Evolutionary conservation across 2,888 invertebrate species (phyloP), one percentile per base, ranked within the genome.

Genomic region (Flabesymbios commensalis): DNA sequence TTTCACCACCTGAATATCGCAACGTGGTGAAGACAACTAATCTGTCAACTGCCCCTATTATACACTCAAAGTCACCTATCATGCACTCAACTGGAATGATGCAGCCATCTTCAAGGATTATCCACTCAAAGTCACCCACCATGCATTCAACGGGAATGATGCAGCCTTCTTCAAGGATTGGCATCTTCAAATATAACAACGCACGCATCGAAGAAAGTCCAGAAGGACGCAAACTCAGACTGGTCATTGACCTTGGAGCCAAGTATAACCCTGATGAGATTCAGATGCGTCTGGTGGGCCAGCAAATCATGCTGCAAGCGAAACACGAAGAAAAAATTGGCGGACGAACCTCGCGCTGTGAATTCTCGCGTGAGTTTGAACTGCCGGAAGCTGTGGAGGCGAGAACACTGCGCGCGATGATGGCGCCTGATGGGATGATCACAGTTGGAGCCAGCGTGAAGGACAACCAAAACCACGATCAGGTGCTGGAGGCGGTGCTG

Each of bases 281-380:
- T 24, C 69, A 74, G 3, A 78, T 80, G 22, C 77, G 76, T 65
- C 76, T 79, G 4, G 73, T 74, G 64, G 77, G 77, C 51, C 69
- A 72, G 65, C 79, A 78, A 63, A 69, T 80, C 43, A 73, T 75
- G 32, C 76, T 80, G 17, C 74, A 76, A 45, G 80, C 80, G 1
- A 73, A 74, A 55, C 78, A 77, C 63, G 79, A 79, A 56, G 80
- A 80, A 67, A 78, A 76, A 59, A 67, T 71, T 5, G 72, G 73
- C 3, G 77, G 76, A 4, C 65, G 77, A 45, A 77, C 77, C 5
- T 71, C 79, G 41, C 76, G 76, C 60, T 76, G 77, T 58, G 77
- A 79, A 57, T 80, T 79, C 59, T 77, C 78, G 63, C 78, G 79
- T 63, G 79, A 79, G 61, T 79, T 79, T 59, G 79, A 79, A 59